Base-by-base conservation (phyloP, 2,113 vertebrate species). In the Nesogale talazaci region DNA sequence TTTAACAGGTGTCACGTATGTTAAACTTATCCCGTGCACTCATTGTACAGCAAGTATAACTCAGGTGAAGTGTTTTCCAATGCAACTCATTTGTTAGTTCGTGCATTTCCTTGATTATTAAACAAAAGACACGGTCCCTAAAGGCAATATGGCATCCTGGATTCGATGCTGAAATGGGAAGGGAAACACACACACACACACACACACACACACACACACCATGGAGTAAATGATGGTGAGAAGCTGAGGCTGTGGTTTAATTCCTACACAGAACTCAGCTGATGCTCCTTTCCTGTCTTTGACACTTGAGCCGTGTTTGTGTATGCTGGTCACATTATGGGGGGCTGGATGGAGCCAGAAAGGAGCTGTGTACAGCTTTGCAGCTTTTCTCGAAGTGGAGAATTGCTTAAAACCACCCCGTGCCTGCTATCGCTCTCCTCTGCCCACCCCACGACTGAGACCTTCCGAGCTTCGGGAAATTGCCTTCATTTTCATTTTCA, bases 311-410 rank as follows among this genome's bases (percentile, higher is more conserved):
- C 79, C 69, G 4, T 70, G 72, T 46, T 52, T 82, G 42, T 14
- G 1, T 78, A 59, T 78, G 65, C 56, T 3, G 12, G 36, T 23
- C 34, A 52, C 38, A n/a, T 15, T 20, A 91, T 16, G 36, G 25
- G 36, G 75, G 69, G 31, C 77, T n/a, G 2, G 9, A 42, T 2
- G 67, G 36, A 56, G 1, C 1, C 31, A 9, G n/a, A 17, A 0
- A 31, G 52, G 79, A 52, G 40, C 40, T 80, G n/a, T 25, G 4
- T 42, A 36, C 86, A 75, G 34, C 81, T 84, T 46, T 34, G 25
- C n/a, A 74, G 78, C 38, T 82, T 91, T 42, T n/a, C 78, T 57
- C 6, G 74, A 70, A 87, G 36, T 82, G 78, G 91, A 56, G 70
- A 88, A 74, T 88, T 74, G 79, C 38, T 29, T 27, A 90, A 19